Base-by-base conservation (phyloP, 1,140 invertebrate species). In the Amphibalanus amphitrite region DNA sequence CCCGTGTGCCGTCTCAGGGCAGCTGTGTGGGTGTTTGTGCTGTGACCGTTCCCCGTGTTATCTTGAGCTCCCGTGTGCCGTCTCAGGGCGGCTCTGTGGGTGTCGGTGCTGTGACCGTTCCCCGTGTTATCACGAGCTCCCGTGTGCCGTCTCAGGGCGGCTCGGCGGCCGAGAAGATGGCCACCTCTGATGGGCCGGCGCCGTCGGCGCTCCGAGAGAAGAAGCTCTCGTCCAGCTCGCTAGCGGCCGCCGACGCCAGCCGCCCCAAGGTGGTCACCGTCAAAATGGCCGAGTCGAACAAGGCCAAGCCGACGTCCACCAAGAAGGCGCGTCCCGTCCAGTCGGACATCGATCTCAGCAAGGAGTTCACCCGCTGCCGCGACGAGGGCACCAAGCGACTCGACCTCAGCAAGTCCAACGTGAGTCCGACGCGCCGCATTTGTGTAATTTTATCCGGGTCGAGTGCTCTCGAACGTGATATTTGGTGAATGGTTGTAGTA, bases 321-420 rank as follows among this genome's bases (percentile, higher is more conserved):
- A 93, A 93, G 78, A 95, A 94, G 80, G 89, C 86, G 73, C 92
- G 91, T 79, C 91, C 92, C 0, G 90, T 95, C 70, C 93, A 95
- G 81, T 92, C 93, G 1, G 92, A 95, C 80, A 81, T 96, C 73
- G 96, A 99, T 83, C 89, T 98, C 38, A 86, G 89, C 20, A 97
- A 98, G 79, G 95, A 97, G 78, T 90, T 99, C 77, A 84, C 89
- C 71, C 82, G 47, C 47, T 98, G 95, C 79, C 88, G 89, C 75
- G 97, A 99, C 74, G 93, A 97, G 80, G 88, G 89, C 65, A 86
- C 92, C 10, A 88, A 87, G 74, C 85, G 94, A 69, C 82, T 99
- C 67, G 96, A 99, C 84, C 85, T 99, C 29, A 97, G 94, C 80
- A 99, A 98, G 82, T 97, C 93, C n/a, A 97, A 92, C 78, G 85